Evolutionary conservation across 2,113 vertebrate species (phyloP).

Genomic region (Coptodon rendalli): DNA sequence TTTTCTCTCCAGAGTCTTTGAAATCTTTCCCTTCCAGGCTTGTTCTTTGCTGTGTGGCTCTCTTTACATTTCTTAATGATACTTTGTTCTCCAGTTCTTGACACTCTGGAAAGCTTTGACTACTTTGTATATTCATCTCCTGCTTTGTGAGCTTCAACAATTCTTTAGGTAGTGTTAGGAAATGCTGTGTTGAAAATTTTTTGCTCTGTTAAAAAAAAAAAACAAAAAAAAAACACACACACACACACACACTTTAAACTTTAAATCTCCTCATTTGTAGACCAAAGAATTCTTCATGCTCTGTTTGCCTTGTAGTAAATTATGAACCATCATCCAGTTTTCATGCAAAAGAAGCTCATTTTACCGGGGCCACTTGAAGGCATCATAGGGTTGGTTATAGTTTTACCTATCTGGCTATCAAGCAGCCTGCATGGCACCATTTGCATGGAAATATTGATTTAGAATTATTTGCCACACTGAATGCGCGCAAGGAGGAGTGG

Average conservation of each 20-base stretch:
- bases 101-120: not conserved
- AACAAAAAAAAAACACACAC: not conserved
- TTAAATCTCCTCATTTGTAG: not conserved
- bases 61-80: not conserved
- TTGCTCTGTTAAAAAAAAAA: not conserved
- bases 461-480: constrained; percentile 38
- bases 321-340: not conserved
- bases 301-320: not conserved
- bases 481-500: not conserved
- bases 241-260: not conserved
- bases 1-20: not conserved
- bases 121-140: not conserved
- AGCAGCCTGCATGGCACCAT: constrained; percentile 10
- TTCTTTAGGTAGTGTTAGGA: not conserved
- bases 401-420: constrained; percentile 2
- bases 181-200: not conserved
- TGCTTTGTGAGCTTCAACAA: not conserved
- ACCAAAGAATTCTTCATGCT: not conserved
- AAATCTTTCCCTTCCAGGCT: not conserved
- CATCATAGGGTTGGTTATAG: not conserved
- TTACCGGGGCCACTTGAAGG: not conserved
- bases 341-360: not conserved
- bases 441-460: constrained; percentile 50
- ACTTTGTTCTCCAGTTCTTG: not conserved
- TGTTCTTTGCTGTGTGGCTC: not conserved